phyloP scores from a whole-genome alignment of 2,888 invertebrate genomes.

The Apamea anceps region DNA sequence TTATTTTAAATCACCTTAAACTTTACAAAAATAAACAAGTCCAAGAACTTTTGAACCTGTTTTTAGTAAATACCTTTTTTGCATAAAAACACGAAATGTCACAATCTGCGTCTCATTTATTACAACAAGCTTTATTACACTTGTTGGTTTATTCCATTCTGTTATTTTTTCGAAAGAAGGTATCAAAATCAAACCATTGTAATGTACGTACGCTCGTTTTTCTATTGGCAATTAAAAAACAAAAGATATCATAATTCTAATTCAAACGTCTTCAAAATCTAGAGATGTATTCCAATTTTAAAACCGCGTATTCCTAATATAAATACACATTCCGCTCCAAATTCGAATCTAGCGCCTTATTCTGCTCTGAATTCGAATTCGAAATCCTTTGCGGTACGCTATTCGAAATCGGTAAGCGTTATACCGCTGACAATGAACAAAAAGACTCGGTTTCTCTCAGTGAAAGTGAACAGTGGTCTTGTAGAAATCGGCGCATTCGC shows the following conservation, averaged over 20 bases:
- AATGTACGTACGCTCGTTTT: no score
- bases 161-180: background rate
- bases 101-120: constrained; percentile 36
- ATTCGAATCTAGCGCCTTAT: constrained; percentile 54
- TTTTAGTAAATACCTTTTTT: constrained; percentile 47
- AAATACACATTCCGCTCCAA: constrained; percentile 37
- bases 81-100: constrained; percentile 55
- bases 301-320: constrained; percentile 10
- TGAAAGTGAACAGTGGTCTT: constrained; percentile 86
- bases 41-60: constrained; percentile 57
- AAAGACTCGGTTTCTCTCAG: constrained; percentile 88
- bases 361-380: constrained; percentile 63
- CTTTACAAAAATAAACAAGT: constrained; percentile 57
- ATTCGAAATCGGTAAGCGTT: constrained; percentile 78
- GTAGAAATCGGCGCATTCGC: constrained; percentile 81
- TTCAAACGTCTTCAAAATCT: background rate
- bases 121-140: background rate
- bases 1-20: constrained; percentile 60
- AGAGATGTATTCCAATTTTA: constrained; percentile 15
- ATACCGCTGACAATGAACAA: constrained; percentile 82
- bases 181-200: background rate
- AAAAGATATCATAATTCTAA: background rate
- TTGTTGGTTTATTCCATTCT: background rate
- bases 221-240: background rate
- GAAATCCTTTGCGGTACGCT: constrained; percentile 72